Conservation (phyloP, 2,888 invertebrate genomes). For the Heteropelma amictum region DNA sequence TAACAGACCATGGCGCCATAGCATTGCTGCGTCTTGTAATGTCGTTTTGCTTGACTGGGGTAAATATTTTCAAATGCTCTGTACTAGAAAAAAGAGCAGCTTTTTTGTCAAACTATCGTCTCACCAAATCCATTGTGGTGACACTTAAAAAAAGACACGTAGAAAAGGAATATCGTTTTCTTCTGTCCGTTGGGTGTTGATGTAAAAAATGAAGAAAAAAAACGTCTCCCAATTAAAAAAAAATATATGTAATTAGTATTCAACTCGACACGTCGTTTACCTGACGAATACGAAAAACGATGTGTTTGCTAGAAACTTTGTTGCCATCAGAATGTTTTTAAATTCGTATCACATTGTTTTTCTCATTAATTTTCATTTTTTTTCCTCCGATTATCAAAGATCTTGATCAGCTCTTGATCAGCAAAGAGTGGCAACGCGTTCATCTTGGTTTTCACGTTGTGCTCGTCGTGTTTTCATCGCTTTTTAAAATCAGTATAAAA, state of each 20-base stretch:
- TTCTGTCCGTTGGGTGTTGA: too few species aligned
- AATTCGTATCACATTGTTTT: too few species aligned
- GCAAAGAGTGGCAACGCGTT: neutral
- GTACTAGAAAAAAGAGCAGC: constrained; percentile 52
- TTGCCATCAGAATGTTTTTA: too few species aligned
- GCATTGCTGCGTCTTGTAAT: constrained; percentile 76
- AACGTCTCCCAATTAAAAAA: neutral
- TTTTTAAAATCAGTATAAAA: neutral
- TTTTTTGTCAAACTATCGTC: constrained; percentile 14
- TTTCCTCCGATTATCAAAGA: too few species aligned
- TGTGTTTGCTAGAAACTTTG: too few species aligned
- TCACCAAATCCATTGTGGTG: neutral
- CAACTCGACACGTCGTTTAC: too few species aligned
- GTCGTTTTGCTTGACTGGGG: constrained; percentile 77
- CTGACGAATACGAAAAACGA: too few species aligned
- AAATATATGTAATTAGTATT: too few species aligned
- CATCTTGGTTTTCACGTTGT: neutral
- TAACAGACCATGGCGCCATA: constrained; percentile 76
- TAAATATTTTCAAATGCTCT: constrained; percentile 74
- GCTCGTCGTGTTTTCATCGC: constrained; percentile 11
- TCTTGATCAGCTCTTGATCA: too few species aligned
- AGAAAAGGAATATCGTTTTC: too few species aligned
- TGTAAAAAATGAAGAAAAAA: neutral
- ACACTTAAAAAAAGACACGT: neutral
- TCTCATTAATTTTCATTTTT: too few species aligned